These are phyloP conservation scores for Stichopus chloronotus DNA, from an alignment of 35 echinoderm and acorn worm genomes.

Conservation along the genomic window DNA sequence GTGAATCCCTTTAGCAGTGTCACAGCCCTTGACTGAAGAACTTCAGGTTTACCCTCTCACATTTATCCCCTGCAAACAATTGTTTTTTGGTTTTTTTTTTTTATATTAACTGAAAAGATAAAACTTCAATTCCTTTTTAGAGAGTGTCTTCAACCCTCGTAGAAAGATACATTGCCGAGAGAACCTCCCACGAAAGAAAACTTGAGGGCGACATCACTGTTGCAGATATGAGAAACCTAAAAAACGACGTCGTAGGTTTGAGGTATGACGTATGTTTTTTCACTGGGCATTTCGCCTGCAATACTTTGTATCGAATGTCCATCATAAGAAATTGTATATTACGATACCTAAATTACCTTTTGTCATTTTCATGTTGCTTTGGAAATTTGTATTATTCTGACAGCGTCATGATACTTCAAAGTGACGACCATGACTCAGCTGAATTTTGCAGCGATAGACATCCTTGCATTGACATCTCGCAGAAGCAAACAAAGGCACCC, in stretches of 20 bases:
- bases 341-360: background rate
- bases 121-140: constrained; percentile 7
- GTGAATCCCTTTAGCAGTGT: too few relatives aligned
- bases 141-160: constrained; percentile 60
- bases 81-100: too few relatives aligned
- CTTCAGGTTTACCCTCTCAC: too few relatives aligned
- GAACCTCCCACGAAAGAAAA: constrained; percentile 70
- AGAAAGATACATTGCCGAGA: constrained; percentile 74
- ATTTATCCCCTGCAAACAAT: too few relatives aligned
- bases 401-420: too few relatives aligned
- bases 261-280: constrained; percentile 37
- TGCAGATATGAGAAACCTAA: constrained; percentile 76
- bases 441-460: too few relatives aligned
- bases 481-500: too few relatives aligned
- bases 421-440: too few relatives aligned
- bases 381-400: background rate
- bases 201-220: constrained; percentile 66
- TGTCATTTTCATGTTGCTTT: background rate
- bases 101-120: too few relatives aligned
- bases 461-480: too few relatives aligned
- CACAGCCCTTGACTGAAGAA: too few relatives aligned
- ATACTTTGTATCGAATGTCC: background rate
- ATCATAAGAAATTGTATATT: background rate
- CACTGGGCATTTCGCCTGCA: too few relatives aligned
- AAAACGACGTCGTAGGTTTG: constrained; percentile 76